Conservation (phyloP, 2,888 invertebrate species). For the Hydriomena furcata region DNA sequence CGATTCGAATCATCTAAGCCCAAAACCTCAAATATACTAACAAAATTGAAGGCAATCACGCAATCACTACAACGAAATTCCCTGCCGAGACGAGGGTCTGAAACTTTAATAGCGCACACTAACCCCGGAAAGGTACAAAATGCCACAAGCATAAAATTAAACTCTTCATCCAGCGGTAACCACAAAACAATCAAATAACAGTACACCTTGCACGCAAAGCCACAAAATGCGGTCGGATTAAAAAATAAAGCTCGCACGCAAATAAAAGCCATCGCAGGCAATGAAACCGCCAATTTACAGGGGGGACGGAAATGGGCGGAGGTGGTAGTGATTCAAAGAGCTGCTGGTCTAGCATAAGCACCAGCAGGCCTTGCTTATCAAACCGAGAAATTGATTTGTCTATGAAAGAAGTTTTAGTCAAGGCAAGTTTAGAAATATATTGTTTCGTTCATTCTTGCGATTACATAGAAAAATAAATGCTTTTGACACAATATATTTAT, state of each 20-base stretch:
- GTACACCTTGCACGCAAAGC: constrained; percentile 28
- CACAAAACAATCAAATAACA: constrained; percentile 29
- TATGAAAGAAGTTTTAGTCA: too few relatives aligned
- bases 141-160: constrained; percentile 21
- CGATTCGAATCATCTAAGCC: neutral
- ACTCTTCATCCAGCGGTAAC: constrained; percentile 21
- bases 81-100: constrained; percentile 3
- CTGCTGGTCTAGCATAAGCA: too few relatives aligned
- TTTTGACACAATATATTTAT: too few relatives aligned
- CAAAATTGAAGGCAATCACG: neutral
- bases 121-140: constrained; percentile 14
- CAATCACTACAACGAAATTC: neutral
- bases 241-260: constrained; percentile 27
- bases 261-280: constrained; percentile 24
- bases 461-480: too few relatives aligned
- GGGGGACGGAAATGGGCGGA: constrained; percentile 1
- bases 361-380: too few relatives aligned
- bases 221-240: constrained; percentile 27
- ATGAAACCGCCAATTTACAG: constrained; percentile 31
- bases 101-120: constrained; percentile 11
- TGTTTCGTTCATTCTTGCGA: too few relatives aligned
- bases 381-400: too few relatives aligned
- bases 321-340: too few relatives aligned
- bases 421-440: too few relatives aligned
- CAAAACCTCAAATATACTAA: neutral